A percentile compares a stretch with the other conserved stretches of the same genome.
These are phyloP conservation scores for Felis chaus DNA, from an alignment of 2,113 vertebrate species.

Conservation along the genomic window DNA sequence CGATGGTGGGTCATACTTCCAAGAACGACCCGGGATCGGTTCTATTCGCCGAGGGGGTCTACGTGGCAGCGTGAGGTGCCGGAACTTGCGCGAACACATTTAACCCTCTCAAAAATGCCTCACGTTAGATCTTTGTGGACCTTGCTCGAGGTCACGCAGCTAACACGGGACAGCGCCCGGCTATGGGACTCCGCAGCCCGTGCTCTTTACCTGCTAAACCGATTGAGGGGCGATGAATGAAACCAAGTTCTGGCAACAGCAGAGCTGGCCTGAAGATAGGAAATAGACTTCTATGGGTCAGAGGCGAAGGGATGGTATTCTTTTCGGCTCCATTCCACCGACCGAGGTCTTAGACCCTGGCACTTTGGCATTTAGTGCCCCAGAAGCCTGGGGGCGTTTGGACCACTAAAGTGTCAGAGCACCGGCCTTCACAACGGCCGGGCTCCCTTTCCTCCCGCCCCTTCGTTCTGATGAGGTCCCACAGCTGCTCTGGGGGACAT, in stretches of 20 bases:
- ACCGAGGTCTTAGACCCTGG: no score
- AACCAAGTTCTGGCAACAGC: no score
- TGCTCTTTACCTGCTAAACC: background rate
- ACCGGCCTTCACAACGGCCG: fast-evolving
- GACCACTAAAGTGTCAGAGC: background rate
- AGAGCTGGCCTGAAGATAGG: background rate
- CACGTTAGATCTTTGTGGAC: background rate
- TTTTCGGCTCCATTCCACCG: no score
- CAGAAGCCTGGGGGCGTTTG: background rate
- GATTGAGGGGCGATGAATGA: background rate
- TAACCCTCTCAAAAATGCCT: background rate
- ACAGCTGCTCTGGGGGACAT: conserved; percentile 13
- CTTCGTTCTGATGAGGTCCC: background rate
- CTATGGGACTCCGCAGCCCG: background rate
- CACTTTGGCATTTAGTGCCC: background rate
- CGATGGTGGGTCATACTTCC: no score
- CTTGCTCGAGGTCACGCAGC: no score
- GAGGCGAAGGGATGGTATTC: background rate
- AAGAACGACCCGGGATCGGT: background rate
- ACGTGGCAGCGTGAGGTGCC: background rate
- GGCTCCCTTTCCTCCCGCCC: background rate
- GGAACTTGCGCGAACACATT: background rate
- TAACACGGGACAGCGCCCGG: fast-evolving
- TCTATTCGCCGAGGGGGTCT: fast-evolving
- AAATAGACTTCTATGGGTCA: background rate